Evolutionary conservation across 2,797 vertebrate genomes (phyloP), one percentile per base, ranked within the genome.

Genomic region (Danio choprae): DNA sequence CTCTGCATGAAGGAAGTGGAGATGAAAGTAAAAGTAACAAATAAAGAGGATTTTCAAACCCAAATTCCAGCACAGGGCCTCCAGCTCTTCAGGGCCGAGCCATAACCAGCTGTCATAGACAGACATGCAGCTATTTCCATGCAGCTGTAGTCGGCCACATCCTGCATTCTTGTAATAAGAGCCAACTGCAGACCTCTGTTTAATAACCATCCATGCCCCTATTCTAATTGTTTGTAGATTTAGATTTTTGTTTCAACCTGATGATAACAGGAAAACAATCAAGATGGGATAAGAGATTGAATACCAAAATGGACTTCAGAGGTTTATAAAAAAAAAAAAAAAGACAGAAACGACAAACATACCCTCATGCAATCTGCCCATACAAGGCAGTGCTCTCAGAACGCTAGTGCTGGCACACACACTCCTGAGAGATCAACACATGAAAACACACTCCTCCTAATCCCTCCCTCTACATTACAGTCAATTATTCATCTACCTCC

Each of bases 351-450:
- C 1, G 38, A 48, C 69, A 18, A 6, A 40, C 44, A 64, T 13
- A 59, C 38, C 18, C 11, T 60, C 48, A 43, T 74, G 86, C 18
- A 60, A 38, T 82, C 78, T 81, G 82, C 86, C 90, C 90, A 88
- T 91, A 91, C 81, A 92, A 89, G 91, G 91, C 41, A 83, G 79
- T 78, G 38, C 40, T 62, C 82, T 88, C 83, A 87, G 77, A 6
- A 60, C 81, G n/a, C 62, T 67, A 13, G 20, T 38, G 60, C 12
- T 36, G n/a, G 29, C 77, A 67, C 79, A 80, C 53, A 69, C 46
- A 65, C 76, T 65, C 71, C 43, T 22, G 70, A 48, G 22, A 69
- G 74, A 85, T 81, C 79, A 84, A 75, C 72, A 81, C 48, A 60
- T 86, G 65, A 83, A 87, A 83, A 82, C 71, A 74, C 51, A 48